These are phyloP conservation scores for Chiloscyllium plagiosum DNA, from an alignment of 2,113 vertebrate species.

Conservation along the genomic window DNA sequence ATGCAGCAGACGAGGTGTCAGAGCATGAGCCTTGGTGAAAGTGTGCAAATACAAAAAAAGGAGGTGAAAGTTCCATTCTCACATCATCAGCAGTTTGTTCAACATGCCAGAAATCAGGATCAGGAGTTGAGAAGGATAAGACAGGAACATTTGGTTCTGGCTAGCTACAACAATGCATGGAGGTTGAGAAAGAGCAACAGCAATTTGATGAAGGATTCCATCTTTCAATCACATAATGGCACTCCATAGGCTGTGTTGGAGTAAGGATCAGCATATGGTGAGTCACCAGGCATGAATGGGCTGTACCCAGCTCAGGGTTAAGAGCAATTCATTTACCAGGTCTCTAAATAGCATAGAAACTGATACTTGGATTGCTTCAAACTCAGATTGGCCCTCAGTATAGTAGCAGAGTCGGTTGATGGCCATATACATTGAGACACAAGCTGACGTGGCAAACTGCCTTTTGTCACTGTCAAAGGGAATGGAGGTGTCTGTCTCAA, in stretches of 20 bases:
- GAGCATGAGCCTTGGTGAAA: too few relatives aligned
- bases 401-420: background rate
- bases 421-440: background rate
- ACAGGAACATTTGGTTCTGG: background rate
- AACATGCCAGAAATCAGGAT: too few relatives aligned
- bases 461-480: too few relatives aligned
- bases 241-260: background rate
- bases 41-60: too few relatives aligned
- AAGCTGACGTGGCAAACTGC: background rate
- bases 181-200: background rate
- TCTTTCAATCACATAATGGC: too few relatives aligned
- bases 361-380: background rate
- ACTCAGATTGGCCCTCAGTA: background rate
- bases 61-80: too few relatives aligned
- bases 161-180: background rate
- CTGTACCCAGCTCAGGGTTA: background rate
- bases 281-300: background rate
- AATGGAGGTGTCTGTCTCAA: too few relatives aligned
- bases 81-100: too few relatives aligned
- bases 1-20: too few relatives aligned
- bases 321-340: background rate
- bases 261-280: background rate
- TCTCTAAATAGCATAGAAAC: background rate
- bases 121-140: too few relatives aligned
- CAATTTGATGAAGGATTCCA: background rate